Percentiles rank a stretch among this genome's conserved stretches.
Evolutionary conservation across 2,888 invertebrate species (phyloP).

Genomic region (Torymus texanus): DNA sequence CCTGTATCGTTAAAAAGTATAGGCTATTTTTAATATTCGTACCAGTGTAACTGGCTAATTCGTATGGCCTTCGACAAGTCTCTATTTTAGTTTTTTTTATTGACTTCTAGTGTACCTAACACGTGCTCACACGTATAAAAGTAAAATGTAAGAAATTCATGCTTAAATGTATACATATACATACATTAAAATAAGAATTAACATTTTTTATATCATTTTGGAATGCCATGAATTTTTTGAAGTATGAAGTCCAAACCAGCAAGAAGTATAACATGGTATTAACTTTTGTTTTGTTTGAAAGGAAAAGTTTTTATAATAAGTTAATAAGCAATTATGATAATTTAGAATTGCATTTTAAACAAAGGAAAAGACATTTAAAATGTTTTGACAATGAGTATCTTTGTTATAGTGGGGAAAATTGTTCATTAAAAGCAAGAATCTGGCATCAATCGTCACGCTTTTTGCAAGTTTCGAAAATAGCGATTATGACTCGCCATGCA

Average conservation of each 20-base stretch:
- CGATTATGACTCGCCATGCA: conserved; percentile 11
- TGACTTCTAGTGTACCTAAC: background rate
- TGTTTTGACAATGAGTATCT: conserved; percentile 12
- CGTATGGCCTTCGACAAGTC: conserved; percentile 1
- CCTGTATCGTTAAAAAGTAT: conserved; percentile 6
- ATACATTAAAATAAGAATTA: too few species aligned
- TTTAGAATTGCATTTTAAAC: conserved; percentile 12
- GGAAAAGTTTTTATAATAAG: too few species aligned
- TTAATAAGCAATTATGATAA: too few species aligned
- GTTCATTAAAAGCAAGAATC: conserved; percentile 9
- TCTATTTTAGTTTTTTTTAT: conserved; percentile 6
- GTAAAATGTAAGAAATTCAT: too few species aligned
- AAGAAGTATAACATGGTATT: too few species aligned
- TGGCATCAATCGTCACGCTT: conserved; percentile 1
- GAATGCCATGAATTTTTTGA: too few species aligned
- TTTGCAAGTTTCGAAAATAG: conserved; percentile 40
- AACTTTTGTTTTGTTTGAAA: too few species aligned
- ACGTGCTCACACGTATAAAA: background rate
- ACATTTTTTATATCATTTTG: too few species aligned
- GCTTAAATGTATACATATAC: too few species aligned
- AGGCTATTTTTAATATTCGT: conserved; percentile 12
- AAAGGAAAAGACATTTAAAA: conserved; percentile 11
- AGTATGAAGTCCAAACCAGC: too few species aligned
- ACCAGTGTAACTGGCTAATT: conserved; percentile 9
- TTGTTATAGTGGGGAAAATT: conserved; percentile 22